Evolutionary conservation across 64 coral and sea anemone genomes (phyloP).

Genomic region (Montipora efflorescens): DNA sequence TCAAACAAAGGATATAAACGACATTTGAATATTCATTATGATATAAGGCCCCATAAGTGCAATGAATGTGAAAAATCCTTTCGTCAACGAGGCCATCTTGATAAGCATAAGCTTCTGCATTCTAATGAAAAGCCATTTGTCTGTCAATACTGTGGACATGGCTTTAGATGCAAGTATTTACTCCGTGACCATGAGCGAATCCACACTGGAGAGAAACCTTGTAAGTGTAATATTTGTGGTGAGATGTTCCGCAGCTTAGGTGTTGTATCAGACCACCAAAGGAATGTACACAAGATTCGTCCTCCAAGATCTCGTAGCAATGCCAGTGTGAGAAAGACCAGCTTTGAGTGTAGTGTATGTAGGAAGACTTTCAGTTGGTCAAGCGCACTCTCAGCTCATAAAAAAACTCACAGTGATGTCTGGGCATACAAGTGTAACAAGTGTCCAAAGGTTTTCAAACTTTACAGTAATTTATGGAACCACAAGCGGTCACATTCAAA

Average conservation of each 20-base stretch:
- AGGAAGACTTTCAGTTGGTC: slow-evolving; percentile 26
- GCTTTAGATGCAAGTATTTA: not conserved
- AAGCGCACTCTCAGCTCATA: slow-evolving; percentile 20
- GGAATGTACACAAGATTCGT: not conserved
- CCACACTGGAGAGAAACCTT: slow-evolving; percentile 49
- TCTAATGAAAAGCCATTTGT: slow-evolving; percentile 55
- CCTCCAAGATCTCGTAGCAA: not conserved
- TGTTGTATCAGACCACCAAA: not conserved
- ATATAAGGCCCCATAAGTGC: slow-evolving; percentile 57
- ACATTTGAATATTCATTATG: slow-evolving; percentile 53
- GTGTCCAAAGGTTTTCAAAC: slow-evolving; percentile 26
- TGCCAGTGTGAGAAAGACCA: not conserved
- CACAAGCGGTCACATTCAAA: slow-evolving; percentile 14
- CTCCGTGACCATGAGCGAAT: slow-evolving; percentile 26
- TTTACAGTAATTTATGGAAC: slow-evolving; percentile 18
- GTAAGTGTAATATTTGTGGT: slow-evolving; percentile 7
- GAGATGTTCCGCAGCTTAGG: not conserved
- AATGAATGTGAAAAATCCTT: slow-evolving; percentile 60
- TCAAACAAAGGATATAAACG: not conserved
- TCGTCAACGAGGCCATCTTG: slow-evolving; percentile 28
- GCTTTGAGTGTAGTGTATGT: slow-evolving; percentile 17
- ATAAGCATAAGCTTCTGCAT: slow-evolving; percentile 62
- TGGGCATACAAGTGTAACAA: slow-evolving; percentile 2
- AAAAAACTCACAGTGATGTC: slow-evolving; percentile 8
- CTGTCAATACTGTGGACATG: slow-evolving; percentile 42